Conservation (phyloP, 2,888 invertebrate species). For the Amphiduros pacificus region DNA sequence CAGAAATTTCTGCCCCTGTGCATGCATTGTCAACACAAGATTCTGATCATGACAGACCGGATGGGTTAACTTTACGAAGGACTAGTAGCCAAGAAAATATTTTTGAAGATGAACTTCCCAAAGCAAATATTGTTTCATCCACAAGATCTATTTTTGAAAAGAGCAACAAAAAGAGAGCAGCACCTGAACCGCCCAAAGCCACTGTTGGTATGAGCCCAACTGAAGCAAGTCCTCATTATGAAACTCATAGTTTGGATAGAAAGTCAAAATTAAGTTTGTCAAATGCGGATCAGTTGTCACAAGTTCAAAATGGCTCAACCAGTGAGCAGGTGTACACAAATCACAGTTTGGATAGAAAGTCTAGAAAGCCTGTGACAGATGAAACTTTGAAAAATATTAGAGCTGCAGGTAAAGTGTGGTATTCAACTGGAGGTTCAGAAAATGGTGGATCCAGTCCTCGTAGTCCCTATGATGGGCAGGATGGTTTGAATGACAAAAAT, state of each 20-base stretch:
- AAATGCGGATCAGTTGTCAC: no score
- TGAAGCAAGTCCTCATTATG: neutral
- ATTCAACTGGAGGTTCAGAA: neutral
- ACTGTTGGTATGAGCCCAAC: neutral
- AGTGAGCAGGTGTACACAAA: neutral
- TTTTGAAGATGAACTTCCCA: constrained; percentile 72
- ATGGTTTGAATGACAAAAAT: neutral
- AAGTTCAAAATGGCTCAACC: constrained; percentile 14
- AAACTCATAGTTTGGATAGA: neutral
- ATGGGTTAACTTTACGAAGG: no score
- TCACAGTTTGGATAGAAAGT: no score
- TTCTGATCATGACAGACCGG: no score
- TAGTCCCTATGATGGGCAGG: neutral
- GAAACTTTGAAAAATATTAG: neutral
- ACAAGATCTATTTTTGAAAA: constrained; percentile 81
- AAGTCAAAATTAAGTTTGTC: no score
- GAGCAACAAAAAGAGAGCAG: constrained; percentile 6
- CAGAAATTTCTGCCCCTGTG: no score
- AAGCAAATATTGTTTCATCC: constrained; percentile 85
- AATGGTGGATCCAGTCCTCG: neutral
- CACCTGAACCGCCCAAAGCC: constrained; percentile 5
- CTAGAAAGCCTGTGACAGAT: neutral
- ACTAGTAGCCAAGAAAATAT: constrained; percentile 7
- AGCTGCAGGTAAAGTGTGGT: neutral
- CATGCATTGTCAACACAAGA: no score